These are phyloP conservation scores for Clitarchus hookeri DNA, from an alignment of 2,888 invertebrate species.

Conservation along the genomic window DNA sequence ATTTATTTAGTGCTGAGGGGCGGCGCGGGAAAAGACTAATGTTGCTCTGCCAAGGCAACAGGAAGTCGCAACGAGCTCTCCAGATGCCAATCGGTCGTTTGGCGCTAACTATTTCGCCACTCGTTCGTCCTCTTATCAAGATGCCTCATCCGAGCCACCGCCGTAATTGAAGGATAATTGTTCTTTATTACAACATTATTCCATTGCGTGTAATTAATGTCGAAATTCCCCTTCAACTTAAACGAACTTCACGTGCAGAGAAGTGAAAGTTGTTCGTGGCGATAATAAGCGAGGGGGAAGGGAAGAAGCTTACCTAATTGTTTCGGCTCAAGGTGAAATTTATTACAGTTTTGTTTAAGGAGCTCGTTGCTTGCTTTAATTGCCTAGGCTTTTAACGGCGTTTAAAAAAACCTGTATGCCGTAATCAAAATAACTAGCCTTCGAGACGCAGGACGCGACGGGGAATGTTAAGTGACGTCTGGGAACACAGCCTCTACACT, in stretches of 20 bases:
- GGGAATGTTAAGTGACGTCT: background rate
- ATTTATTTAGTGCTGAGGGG: too few species aligned
- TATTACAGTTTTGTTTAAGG: background rate
- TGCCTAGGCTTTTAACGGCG: background rate
- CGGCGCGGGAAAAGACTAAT: too few species aligned
- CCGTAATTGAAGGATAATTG: slow-evolving; percentile 6
- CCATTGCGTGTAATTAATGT: background rate
- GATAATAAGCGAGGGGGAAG: background rate
- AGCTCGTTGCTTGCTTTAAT: background rate
- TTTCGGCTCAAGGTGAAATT: slow-evolving; percentile 1
- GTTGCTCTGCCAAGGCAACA: too few species aligned
- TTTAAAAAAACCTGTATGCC: background rate
- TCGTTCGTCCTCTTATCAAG: too few species aligned
- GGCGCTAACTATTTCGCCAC: too few species aligned
- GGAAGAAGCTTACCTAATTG: background rate
- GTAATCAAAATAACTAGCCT: background rate
- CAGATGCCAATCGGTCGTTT: too few species aligned
- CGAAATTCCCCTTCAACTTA: background rate
- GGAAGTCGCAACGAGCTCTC: too few species aligned
- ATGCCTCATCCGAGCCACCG: background rate
- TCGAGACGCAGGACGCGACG: background rate
- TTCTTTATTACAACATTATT: slow-evolving; percentile 9
- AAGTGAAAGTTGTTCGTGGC: background rate
- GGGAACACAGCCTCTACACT: background rate
- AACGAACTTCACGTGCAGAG: background rate